Evolutionary conservation across 2,113 vertebrate species (phyloP).

Genomic region (Turnix velox): DNA sequence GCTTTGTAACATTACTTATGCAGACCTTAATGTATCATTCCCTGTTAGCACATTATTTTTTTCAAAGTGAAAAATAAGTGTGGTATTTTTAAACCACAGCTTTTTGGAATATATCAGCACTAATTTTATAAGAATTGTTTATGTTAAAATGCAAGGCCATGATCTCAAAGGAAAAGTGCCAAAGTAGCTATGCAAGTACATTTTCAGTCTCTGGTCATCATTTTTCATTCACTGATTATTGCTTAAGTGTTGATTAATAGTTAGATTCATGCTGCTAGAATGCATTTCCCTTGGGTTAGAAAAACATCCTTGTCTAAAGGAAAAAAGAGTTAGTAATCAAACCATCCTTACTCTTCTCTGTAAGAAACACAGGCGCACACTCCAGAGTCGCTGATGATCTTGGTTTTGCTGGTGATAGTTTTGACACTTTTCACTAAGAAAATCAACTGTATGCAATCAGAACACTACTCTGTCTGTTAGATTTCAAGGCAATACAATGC

Average conservation of each 20-base stretch:
- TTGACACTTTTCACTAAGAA: constrained; percentile 57
- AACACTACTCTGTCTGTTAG: constrained; percentile 58
- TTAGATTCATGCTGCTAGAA: constrained; percentile 72
- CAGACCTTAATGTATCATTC: constrained; percentile 37
- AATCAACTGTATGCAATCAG: constrained; percentile 71
- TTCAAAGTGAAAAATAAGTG: constrained; percentile 32
- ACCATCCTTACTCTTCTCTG: constrained; percentile 41
- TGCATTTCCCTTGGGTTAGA: constrained; percentile 70
- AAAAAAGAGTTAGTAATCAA: constrained; percentile 69
- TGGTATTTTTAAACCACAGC: constrained; percentile 55
- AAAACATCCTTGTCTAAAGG: constrained; percentile 63
- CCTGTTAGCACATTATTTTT: not conserved
- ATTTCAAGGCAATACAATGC: constrained; percentile 59
- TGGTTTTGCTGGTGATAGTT: constrained; percentile 27
- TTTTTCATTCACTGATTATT: constrained; percentile 77
- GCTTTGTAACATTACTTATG: constrained; percentile 48
- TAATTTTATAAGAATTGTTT: constrained; percentile 67
- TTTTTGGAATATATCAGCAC: constrained; percentile 65
- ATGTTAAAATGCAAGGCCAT: constrained; percentile 61
- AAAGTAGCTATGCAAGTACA: constrained; percentile 47
- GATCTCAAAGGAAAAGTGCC: constrained; percentile 57
- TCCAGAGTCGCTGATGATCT: constrained; percentile 63
- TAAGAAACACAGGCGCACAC: constrained; percentile 54
- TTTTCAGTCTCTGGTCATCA: constrained; percentile 70
- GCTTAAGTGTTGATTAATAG: constrained; percentile 80